Conservation (phyloP, 2,888 invertebrate species). For the Mesorhabditis sp. region DNA sequence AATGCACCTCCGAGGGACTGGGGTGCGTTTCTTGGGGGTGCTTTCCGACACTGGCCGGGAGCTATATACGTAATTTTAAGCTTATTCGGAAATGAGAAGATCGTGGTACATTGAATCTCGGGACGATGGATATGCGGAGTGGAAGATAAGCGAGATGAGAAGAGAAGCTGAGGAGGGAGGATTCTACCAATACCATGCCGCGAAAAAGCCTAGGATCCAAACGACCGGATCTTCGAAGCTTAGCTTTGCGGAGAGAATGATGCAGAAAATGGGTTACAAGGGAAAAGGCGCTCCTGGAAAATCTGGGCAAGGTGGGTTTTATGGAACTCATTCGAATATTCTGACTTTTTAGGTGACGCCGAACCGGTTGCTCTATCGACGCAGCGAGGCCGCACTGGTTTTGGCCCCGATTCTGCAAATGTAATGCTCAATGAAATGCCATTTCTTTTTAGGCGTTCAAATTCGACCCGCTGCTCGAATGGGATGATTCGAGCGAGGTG, state of each 20-base stretch:
- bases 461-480: slow-evolving; percentile 23
- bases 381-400: slow-evolving; percentile 79
- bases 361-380: slow-evolving; percentile 76
- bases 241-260: slow-evolving; percentile 15
- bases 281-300: slow-evolving; percentile 81
- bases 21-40: no score
- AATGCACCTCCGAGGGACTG: no score
- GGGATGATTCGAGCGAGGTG: slow-evolving; percentile 39
- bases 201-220: no score
- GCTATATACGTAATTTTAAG: no score
- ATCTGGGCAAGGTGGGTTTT: slow-evolving; percentile 72
- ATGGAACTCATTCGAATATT: not conserved
- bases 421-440: slow-evolving; percentile 49
- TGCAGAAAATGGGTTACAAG: slow-evolving; percentile 55
- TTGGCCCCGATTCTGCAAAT: slow-evolving; percentile 68
- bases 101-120: no score
- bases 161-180: no score
- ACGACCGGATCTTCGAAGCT: not conserved
- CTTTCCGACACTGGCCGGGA: no score
- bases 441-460: slow-evolving; percentile 66
- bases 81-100: no score
- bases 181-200: no score
- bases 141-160: no score
- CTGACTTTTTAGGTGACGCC: slow-evolving; percentile 53
- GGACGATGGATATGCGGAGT: no score